Evolutionary conservation across 92 coral and sea anemone genomes (phyloP).

Genomic region (Epizoanthus stellaris): DNA sequence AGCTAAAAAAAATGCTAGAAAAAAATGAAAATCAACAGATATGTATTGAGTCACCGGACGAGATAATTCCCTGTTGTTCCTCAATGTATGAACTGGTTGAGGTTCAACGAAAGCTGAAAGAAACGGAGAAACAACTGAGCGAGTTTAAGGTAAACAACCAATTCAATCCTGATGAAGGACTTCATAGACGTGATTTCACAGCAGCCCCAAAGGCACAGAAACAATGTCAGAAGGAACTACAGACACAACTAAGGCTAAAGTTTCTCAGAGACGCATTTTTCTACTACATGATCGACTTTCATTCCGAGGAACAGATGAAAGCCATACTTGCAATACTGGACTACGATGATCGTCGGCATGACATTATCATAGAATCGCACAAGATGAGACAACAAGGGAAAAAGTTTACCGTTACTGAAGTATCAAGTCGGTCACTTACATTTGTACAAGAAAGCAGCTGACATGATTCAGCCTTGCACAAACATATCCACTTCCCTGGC

Average conservation of each 20-base stretch:
- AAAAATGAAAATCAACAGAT: constrained; percentile 54
- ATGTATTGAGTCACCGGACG: constrained; percentile 74
- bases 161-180: constrained; percentile 32
- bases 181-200: background rate
- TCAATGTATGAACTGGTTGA: constrained; percentile 94
- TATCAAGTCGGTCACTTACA: constrained; percentile 91
- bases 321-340: constrained; percentile 95
- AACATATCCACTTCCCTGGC: background rate
- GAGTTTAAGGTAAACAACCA: constrained; percentile 81
- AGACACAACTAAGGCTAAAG: constrained; percentile 85
- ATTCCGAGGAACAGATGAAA: constrained; percentile 95
- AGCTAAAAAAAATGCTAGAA: constrained; percentile 65
- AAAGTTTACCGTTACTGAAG: constrained; percentile 91
- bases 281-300: constrained; percentile 97
- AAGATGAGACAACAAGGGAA: constrained; percentile 89
- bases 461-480: constrained; percentile 10
- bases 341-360: constrained; percentile 94
- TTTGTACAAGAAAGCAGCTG: constrained; percentile 87
- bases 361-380: constrained; percentile 85
- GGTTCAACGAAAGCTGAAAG: constrained; percentile 74
- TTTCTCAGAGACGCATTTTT: constrained; percentile 97
- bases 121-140: constrained; percentile 68
- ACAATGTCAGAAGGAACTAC: constrained; percentile 74
- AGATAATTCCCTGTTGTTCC: constrained; percentile 89
- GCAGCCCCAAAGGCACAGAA: constrained; percentile 35